A percentile compares a stretch with the other conserved stretches of the same genome.
These are phyloP conservation scores for Lasiurus borealis DNA, from an alignment of 2,113 vertebrate genomes.

Conservation along the genomic window DNA sequence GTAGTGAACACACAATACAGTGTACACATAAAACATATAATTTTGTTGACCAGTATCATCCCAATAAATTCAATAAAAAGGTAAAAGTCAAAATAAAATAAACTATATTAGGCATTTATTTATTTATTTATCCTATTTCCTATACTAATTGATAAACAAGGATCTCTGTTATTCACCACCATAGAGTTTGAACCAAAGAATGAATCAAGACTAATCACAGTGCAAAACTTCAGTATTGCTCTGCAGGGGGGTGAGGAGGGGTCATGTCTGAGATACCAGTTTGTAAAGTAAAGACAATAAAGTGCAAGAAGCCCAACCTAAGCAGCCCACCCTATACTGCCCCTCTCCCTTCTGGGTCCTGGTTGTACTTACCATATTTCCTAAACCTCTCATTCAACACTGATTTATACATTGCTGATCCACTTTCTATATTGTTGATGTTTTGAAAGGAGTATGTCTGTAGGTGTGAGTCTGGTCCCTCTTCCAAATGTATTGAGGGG, in stretches of 20 bases:
- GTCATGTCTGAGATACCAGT: not conserved
- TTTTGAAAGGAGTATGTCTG: constrained; percentile 31
- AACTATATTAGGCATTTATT: not conserved
- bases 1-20: not conserved
- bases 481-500: not conserved
- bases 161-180: not conserved
- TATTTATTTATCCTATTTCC: constrained; percentile 27
- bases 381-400: not conserved
- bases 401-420: not conserved
- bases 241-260: not conserved
- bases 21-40: not conserved
- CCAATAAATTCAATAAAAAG: not conserved
- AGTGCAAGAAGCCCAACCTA: not conserved
- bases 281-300: not conserved
- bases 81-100: not conserved
- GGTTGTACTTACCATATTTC: not conserved
- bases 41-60: not conserved
- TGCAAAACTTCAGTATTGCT: not conserved
- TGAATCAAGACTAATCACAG: not conserved
- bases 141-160: not conserved
- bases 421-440: not conserved
- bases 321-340: not conserved
- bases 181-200: not conserved
- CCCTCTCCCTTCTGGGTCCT: not conserved
- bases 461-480: not conserved